Evolutionary conservation across 2,888 invertebrate species (phyloP).

Genomic region (Platycnemis pennipes): DNA sequence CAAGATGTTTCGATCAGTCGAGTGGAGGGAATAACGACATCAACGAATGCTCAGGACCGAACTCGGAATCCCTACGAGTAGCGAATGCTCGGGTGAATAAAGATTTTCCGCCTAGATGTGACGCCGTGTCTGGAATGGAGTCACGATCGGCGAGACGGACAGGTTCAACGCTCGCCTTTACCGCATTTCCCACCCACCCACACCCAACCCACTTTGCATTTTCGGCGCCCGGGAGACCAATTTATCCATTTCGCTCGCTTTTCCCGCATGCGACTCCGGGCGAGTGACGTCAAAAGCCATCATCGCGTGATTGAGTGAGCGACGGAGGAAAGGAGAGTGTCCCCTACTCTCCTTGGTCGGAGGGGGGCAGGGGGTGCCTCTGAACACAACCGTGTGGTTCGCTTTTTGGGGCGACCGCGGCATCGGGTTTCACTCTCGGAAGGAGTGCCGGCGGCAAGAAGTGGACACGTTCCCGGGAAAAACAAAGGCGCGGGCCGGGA

Average conservation of each 20-base stretch:
- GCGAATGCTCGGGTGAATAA: background rate
- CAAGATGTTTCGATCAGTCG: background rate
- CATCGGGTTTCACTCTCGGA: too few species aligned
- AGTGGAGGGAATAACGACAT: background rate
- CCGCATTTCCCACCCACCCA: background rate
- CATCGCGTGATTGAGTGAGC: background rate
- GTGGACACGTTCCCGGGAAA: too few species aligned
- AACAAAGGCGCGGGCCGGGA: too few species aligned
- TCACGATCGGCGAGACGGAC: background rate
- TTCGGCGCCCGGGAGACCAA: background rate
- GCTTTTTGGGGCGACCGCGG: too few species aligned
- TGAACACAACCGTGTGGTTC: too few species aligned
- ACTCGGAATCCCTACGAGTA: background rate
- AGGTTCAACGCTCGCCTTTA: slow-evolving; percentile 16
- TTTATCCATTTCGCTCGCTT: background rate
- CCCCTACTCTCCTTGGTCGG: too few species aligned
- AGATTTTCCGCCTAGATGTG: background rate
- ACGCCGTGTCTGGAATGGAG: background rate
- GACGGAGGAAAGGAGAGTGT: too few species aligned
- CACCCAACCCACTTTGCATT: background rate
- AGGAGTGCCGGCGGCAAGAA: too few species aligned
- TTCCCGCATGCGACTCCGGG: background rate
- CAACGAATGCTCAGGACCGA: background rate
- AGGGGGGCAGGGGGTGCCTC: too few species aligned
- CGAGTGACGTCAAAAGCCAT: background rate